Conservation (phyloP, 2,888 invertebrate species). For the Caenorhabditis uteleia region DNA sequence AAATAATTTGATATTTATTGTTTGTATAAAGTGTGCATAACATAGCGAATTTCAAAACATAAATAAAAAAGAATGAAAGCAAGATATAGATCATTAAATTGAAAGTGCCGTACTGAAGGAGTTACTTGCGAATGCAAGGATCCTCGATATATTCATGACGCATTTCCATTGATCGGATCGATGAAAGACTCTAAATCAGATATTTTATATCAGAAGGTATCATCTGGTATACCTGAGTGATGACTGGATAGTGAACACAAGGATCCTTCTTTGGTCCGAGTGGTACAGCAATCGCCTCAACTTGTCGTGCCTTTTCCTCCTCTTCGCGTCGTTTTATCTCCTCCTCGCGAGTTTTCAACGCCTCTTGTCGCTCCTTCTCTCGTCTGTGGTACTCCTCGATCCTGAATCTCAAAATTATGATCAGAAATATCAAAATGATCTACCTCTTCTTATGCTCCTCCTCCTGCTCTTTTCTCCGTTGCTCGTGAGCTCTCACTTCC, state of each 20-base stretch:
- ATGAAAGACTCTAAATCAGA: too few relatives aligned
- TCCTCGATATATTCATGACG: slow-evolving; percentile 35
- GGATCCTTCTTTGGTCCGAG: slow-evolving; percentile 29
- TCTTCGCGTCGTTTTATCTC: slow-evolving; percentile 26
- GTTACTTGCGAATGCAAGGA: slow-evolving; percentile 28
- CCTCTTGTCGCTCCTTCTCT: slow-evolving; percentile 31
- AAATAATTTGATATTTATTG: not conserved
- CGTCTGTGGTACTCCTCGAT: slow-evolving; percentile 31
- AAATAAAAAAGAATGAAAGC: slow-evolving; percentile 2
- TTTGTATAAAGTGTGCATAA: not conserved
- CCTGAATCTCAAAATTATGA: slow-evolving; percentile 2
- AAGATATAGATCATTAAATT: slow-evolving; percentile 5
- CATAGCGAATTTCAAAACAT: slow-evolving; percentile 19
- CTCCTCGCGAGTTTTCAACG: slow-evolving; percentile 23
- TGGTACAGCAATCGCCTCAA: slow-evolving; percentile 3
- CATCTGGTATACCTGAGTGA: slow-evolving; percentile 21
- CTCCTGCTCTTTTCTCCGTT: slow-evolving; percentile 28
- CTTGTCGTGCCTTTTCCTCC: slow-evolving; percentile 15
- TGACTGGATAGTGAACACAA: slow-evolving; percentile 21
- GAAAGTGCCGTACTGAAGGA: too few relatives aligned
- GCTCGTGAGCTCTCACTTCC: slow-evolving; percentile 28
- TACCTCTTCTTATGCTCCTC: slow-evolving; percentile 28
- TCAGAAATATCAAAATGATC: not conserved
- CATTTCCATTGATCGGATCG: slow-evolving; percentile 17
- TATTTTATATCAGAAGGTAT: too few relatives aligned